A percentile compares a stretch with the other conserved stretches of the same genome.
Conservation (phyloP, 2,797 vertebrate genomes). For the Triplophysa bombifrons region DNA sequence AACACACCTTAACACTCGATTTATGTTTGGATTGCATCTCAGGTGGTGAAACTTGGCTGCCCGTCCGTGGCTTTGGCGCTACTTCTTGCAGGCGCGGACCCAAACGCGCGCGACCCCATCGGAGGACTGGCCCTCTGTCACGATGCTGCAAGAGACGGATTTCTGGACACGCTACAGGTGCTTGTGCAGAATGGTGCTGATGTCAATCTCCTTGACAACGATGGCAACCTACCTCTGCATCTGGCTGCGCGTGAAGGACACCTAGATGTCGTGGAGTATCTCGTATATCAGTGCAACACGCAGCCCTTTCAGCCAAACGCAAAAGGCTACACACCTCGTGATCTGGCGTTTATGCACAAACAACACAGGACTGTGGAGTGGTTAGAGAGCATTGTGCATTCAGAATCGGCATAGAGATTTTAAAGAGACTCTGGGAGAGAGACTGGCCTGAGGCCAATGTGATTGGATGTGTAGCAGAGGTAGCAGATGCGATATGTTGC, state of each 20-base stretch:
- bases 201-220: constrained; percentile 79
- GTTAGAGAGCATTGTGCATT: constrained; percentile 35
- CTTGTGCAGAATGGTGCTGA: constrained; percentile 81
- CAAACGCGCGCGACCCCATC: constrained; percentile 79
- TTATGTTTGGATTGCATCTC: not conserved
- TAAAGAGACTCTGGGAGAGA: not conserved
- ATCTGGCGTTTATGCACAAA: constrained; percentile 75
- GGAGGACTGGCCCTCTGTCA: constrained; percentile 84
- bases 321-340: constrained; percentile 76
- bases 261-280: constrained; percentile 77
- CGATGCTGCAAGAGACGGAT: constrained; percentile 89
- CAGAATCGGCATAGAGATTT: constrained; percentile 16
- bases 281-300: constrained; percentile 71
- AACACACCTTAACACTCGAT: not conserved
- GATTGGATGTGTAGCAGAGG: constrained; percentile 41
- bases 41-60: constrained; percentile 88
- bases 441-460: not conserved
- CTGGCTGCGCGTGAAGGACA: constrained; percentile 86
- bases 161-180: constrained; percentile 81
- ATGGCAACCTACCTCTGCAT: constrained; percentile 90
- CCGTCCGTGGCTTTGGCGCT: constrained; percentile 75
- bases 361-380: constrained; percentile 67
- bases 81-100: constrained; percentile 80
- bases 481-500: constrained; percentile 42
- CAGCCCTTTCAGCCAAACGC: constrained; percentile 75